Percentiles rank a stretch among this genome's conserved stretches.
Evolutionary conservation across 2,113 vertebrate species (phyloP).

Genomic region (Eonycteris spelaea): DNA sequence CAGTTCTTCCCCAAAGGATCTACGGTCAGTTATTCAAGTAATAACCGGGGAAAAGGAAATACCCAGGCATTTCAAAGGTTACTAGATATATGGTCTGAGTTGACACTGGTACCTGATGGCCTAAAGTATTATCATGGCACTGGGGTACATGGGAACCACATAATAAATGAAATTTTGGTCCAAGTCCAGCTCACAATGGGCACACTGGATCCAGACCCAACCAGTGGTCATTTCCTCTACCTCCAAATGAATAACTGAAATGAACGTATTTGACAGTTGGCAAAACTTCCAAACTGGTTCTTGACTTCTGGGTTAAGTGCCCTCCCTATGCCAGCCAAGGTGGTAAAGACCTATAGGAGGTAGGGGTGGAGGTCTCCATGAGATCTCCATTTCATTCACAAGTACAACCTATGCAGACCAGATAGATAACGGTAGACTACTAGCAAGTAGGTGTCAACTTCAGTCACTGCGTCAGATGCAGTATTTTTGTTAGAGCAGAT

Average conservation of each 20-base stretch:
- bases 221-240: neutral
- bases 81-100: neutral
- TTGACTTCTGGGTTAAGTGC: neutral
- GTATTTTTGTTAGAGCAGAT: neutral
- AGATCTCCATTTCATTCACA: neutral
- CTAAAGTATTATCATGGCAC: neutral
- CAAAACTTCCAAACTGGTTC: neutral
- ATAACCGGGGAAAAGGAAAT: neutral
- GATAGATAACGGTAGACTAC: neutral
- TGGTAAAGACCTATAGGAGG: neutral
- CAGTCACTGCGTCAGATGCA: neutral
- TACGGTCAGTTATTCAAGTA: neutral
- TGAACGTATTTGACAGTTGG: neutral
- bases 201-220: neutral
- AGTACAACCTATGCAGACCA: neutral
- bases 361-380: neutral
- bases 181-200: neutral
- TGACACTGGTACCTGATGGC: neutral
- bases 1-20: neutral
- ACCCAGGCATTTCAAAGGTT: neutral
- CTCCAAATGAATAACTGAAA: neutral
- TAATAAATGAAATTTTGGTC: neutral
- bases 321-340: neutral
- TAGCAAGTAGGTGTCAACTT: neutral
- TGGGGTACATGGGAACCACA: neutral